These are phyloP conservation scores for Arbacia lixula DNA, from an alignment of 53 echinoderm and acorn worm genomes.

Conservation along the genomic window DNA sequence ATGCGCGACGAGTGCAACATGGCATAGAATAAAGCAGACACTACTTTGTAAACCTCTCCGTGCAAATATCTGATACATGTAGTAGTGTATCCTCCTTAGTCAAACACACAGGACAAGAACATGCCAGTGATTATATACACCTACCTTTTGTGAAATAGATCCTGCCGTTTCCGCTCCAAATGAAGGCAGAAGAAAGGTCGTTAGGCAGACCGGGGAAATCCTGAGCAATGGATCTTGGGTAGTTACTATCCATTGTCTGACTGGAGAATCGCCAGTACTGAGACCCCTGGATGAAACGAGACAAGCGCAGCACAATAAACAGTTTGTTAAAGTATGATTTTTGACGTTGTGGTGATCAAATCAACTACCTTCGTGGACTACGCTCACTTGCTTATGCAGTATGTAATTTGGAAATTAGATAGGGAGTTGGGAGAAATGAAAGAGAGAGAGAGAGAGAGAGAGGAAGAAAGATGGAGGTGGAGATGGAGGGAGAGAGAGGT, in stretches of 20 bases:
- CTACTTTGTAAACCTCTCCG: too few species aligned
- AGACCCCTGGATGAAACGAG: slow-evolving; percentile 65
- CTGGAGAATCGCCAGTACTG: slow-evolving; percentile 70
- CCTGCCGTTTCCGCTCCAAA: slow-evolving; percentile 77
- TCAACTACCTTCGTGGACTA: too few species aligned
- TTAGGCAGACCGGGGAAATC: slow-evolving; percentile 70
- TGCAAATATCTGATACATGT: too few species aligned
- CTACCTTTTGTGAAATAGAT: slow-evolving; percentile 85
- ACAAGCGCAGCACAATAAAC: too few species aligned
- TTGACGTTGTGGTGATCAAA: too few species aligned
- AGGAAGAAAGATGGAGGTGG: too few species aligned
- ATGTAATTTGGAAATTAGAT: too few species aligned
- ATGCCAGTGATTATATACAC: neutral
- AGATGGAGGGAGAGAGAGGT: too few species aligned
- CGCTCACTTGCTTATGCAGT: too few species aligned
- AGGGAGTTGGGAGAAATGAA: neutral
- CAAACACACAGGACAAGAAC: neutral
- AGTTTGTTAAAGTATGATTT: too few species aligned
- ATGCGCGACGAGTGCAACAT: too few species aligned
- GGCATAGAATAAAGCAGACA: too few species aligned
- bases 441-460: neutral
- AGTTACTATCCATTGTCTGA: slow-evolving; percentile 50
- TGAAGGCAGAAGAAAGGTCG: slow-evolving; percentile 78
- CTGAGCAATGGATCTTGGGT: slow-evolving; percentile 66
- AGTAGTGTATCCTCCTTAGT: neutral